Evolutionary conservation across 2,113 vertebrate species (phyloP).

Genomic region (Trematocara unimaculatum): DNA sequence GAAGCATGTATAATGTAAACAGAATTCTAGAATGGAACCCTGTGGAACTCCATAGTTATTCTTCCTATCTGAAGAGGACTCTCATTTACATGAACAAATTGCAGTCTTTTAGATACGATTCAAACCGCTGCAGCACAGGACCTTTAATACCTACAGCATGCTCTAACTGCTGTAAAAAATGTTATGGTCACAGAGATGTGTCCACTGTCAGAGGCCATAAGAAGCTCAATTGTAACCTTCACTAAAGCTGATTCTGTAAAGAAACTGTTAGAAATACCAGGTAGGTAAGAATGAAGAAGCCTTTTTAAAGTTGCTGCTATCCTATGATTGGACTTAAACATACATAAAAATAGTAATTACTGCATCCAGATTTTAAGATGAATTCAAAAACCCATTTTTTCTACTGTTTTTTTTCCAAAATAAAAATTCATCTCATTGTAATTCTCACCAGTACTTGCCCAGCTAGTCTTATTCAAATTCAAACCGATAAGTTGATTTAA

Average conservation of each 20-base stretch:
- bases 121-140: background rate
- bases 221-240: background rate
- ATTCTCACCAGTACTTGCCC: background rate
- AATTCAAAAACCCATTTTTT: background rate
- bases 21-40: background rate
- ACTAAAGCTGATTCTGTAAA: background rate
- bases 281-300: background rate
- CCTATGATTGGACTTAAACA: background rate
- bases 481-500: background rate
- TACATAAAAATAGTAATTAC: background rate
- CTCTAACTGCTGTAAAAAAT: background rate
- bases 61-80: background rate
- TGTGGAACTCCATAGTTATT: background rate
- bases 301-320: background rate
- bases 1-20: background rate
- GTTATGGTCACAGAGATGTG: background rate
- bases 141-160: background rate
- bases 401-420: fast-evolving
- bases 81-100: background rate
- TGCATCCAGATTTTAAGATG: background rate
- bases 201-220: background rate
- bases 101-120: background rate
- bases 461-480: background rate
- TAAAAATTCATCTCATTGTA: background rate
- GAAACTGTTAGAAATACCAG: background rate